Base-by-base conservation (phyloP, 2,888 invertebrate species). In the Temnothorax unifasciatus region DNA sequence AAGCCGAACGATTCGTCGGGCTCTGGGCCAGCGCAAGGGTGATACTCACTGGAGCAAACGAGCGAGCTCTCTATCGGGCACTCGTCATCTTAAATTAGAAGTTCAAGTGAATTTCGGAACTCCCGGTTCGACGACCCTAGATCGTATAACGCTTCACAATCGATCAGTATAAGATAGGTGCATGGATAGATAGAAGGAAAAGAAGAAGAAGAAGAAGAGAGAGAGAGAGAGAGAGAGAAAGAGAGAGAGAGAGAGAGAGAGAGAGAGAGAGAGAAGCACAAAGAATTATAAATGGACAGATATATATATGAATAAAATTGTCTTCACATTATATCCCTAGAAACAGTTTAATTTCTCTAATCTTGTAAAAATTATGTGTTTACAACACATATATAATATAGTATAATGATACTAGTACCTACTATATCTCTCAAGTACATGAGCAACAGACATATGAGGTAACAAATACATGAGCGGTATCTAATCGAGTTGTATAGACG, bases 41-140 rank as follows among this genome's bases (percentile, higher is more conserved):
- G 84, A 86, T 86, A 87, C 88, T 87, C 84, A 66, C 71, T 64
- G 74, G 75, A 73, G 79, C 84, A 85, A 82, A 84, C 71, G 84
- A 81, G 84, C 59, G 64, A 83, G 84, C 82, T 90, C 75, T 73
- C 75, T 75, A 77, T 76, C 69, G 81, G 82, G 57, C 79, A 69
- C 81, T 66, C 82, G 75, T 83, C 86, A 85, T 90, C 89, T 92
- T 91, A 88, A 89, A 91, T 90, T 90, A 87, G 90, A 91, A 92
- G 92, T 91, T 89, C 85, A 88, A 86, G 87, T 87, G 88, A 88
- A 82, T 87, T 87, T 83, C 86, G 84, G 86, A 90, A 91, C 89
- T 91, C 87, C 15, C 88, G 87, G 88, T 90, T 90, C 89, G 87
- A 89, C 84, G 90, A 88, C 84, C 59, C 87, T 84, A 83, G 86